Evolutionary conservation across 2,113 vertebrate species (phyloP).

Genomic region (Pelvicachromis taeniatus): DNA sequence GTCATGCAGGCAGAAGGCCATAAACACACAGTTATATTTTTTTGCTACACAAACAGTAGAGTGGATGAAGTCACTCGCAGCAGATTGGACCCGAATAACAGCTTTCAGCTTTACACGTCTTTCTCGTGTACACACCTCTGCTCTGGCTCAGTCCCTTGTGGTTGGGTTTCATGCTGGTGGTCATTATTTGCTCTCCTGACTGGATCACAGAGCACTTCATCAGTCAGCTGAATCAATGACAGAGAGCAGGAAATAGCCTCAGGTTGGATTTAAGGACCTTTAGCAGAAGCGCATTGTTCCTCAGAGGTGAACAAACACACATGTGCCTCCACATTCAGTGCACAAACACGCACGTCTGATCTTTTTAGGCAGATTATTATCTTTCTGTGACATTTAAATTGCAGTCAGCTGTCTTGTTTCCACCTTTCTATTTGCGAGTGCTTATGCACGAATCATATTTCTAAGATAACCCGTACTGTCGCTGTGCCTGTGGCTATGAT

Average conservation of each 20-base stretch:
- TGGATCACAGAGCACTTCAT: constrained; percentile 48
- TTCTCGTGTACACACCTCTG: neutral
- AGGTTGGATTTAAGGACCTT: constrained; percentile 8
- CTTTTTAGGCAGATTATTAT: neutral
- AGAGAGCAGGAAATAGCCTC: neutral
- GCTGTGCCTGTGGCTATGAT: neutral
- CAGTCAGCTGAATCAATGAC: constrained; percentile 39
- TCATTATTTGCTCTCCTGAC: constrained; percentile 33
- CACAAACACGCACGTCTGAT: neutral
- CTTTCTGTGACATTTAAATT: neutral
- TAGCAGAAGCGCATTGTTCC: neutral
- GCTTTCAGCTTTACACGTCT: neutral
- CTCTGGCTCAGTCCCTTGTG: neutral
- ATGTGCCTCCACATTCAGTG: neutral
- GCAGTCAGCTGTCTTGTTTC: neutral
- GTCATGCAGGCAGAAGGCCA: constrained; percentile 16
- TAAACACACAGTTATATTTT: constrained; percentile 38
- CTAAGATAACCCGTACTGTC: neutral
- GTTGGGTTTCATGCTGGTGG: constrained; percentile 6
- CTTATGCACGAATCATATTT: constrained; percentile 9
- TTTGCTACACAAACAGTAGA: constrained; percentile 26
- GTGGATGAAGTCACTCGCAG: neutral
- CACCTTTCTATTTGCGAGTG: neutral
- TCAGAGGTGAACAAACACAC: neutral
- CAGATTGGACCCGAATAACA: constrained; percentile 15